A percentile compares a stretch with the other conserved stretches of the same genome.
Evolutionary conservation across 2,113 vertebrate species (phyloP).

Genomic region (Cichladusa arquata): DNA sequence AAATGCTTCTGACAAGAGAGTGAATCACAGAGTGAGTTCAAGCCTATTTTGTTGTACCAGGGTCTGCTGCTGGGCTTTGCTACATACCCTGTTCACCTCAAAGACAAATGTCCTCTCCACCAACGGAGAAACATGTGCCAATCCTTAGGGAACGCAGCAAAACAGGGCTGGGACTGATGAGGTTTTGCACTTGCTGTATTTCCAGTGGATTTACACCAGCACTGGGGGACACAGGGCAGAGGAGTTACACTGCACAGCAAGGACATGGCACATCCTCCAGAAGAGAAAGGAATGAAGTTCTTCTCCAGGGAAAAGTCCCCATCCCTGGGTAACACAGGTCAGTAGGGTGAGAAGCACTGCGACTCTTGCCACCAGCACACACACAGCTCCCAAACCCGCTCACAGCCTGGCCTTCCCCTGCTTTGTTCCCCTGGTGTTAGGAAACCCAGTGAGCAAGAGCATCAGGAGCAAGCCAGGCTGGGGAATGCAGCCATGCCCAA

Average conservation of each 20-base stretch:
- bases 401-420: neutral
- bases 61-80: neutral
- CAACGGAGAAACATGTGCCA: neutral
- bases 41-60: neutral
- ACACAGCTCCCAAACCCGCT: neutral
- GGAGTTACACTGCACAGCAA: neutral
- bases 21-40: neutral
- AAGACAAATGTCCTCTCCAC: neutral
- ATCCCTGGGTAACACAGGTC: neutral
- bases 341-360: neutral
- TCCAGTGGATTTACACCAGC: neutral
- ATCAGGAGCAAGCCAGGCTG: neutral
- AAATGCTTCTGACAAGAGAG: neutral
- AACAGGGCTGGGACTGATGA: neutral
- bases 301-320: neutral
- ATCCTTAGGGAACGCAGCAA: neutral
- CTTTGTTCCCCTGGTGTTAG: neutral
- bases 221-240: rapidly evolving
- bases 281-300: neutral
- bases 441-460: neutral
- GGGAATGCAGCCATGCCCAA: neutral
- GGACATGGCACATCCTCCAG: neutral
- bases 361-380: neutral
- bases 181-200: neutral
- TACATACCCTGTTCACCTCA: neutral